Evolutionary conservation across 2,113 vertebrate genomes (phyloP), one percentile per base, ranked within the genome.

Genomic region (Myotis brandtii): DNA sequence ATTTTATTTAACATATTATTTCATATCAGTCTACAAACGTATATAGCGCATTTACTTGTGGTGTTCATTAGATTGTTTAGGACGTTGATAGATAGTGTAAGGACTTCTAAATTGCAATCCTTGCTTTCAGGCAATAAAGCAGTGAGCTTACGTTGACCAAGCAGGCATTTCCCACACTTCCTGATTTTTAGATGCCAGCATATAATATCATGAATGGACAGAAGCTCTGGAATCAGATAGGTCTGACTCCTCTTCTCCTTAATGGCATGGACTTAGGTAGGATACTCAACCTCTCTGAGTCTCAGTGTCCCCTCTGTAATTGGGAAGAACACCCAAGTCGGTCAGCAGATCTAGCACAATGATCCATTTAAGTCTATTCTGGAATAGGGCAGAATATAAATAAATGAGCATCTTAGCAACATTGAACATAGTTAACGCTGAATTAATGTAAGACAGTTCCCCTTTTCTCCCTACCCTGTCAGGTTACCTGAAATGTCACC

Each of bases 1-100:
- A 40, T 64, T 67, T 54, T 95, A 70, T 76, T 94, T 92, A 70
- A 79, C 5, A 25, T 93, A 32, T 77, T 67, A 80, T 56, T 66
- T 95, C 50, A 40, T 86, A 75, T 92, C 56, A 91, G 34, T 83
- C 48, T 27, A 75, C 32, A 89, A 80, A 52, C 14, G n/a, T 50
- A 80, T 64, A 8, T 70, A 84, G 48, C 76, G 25, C 4, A 37
- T 84, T 67, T 93, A 70, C 76, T 94, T 67, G 25, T 56, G 43
- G 59, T 77, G 0, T 81, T 1, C n/a, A n/a, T 88, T 92, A n/a
- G 6, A 83, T 17, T 82, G 11, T 94, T 75, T 81, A 70, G 76
- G 66, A 14, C 32, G 67, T 89, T 79, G 75, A 56, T 30, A 77
- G 11, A n/a, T 21, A 73, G 13, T 89, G 14, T 92, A 70, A 83